These are phyloP conservation scores for Rotaria socialis DNA, from an alignment of 2,888 invertebrate species.

Conservation along the genomic window DNA sequence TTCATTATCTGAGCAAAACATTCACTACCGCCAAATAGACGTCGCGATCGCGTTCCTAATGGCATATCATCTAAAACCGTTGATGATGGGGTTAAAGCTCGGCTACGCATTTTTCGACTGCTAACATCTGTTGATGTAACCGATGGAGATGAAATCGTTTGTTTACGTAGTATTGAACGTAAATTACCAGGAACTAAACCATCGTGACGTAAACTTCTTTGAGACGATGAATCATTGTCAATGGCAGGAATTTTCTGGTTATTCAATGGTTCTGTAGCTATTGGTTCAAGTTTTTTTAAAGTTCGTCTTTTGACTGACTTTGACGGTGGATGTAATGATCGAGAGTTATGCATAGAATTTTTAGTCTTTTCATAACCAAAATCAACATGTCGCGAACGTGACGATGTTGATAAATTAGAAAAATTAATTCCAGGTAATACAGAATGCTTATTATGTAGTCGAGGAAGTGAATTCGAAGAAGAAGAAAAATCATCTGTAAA, in stretches of 20 bases:
- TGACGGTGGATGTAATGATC: neutral
- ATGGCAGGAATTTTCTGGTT: neutral
- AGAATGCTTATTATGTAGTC: neutral
- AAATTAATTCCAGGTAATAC: neutral
- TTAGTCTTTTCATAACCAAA: neutral
- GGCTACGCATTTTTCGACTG: neutral
- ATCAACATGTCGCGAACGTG: neutral
- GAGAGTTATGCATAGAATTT: neutral
- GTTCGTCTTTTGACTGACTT: neutral
- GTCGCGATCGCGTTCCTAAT: conserved; percentile 20
- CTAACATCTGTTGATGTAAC: neutral
- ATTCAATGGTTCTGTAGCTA: neutral
- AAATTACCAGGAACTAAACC: neutral
- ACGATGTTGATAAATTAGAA: neutral
- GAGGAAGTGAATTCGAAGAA: neutral
- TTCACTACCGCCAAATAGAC: conserved; percentile 19
- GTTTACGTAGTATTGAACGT: conserved; percentile 28
- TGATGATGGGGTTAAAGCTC: neutral
- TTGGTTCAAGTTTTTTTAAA: neutral
- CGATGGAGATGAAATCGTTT: neutral
- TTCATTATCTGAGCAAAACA: conserved; percentile 37
- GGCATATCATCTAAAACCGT: neutral
- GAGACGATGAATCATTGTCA: neutral
- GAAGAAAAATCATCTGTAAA: neutral
- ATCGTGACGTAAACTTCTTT: neutral